phyloP scores from a whole-genome alignment of 2,888 invertebrate genomes.

The Lasioglossum pauxillum region DNA sequence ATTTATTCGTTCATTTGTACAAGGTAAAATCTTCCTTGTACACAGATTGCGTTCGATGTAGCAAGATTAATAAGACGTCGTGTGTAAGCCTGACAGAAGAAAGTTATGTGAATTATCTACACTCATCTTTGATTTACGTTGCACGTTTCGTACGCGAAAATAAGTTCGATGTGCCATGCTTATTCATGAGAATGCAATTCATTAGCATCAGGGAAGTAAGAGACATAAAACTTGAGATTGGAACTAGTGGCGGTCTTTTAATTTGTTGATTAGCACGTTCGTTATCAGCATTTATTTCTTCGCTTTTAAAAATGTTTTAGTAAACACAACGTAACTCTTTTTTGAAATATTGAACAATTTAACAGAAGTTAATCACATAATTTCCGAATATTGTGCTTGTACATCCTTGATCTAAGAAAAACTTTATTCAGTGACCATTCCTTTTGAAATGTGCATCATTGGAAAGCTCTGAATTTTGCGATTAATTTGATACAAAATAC shows the following conservation, averaged over 20 bases:
- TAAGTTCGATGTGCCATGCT: not conserved
- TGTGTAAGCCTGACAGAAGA: not conserved
- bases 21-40: not conserved
- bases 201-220: not conserved
- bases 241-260: not conserved
- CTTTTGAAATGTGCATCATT: too few species aligned
- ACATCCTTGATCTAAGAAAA: too few species aligned
- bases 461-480: too few species aligned
- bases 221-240: not conserved
- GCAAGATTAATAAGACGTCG: not conserved
- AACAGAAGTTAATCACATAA: too few species aligned
- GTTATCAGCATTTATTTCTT: not conserved
- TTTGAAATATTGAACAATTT: too few species aligned
- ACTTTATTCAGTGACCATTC: too few species aligned
- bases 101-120: not conserved
- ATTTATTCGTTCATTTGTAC: slow-evolving; percentile 3
- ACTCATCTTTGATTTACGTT: not conserved
- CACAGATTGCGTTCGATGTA: not conserved
- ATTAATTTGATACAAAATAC: too few species aligned
- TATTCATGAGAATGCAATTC: not conserved
- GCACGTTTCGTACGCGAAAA: not conserved
- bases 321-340: not conserved
- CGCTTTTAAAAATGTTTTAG: not conserved
- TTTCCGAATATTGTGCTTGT: not conserved
- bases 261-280: not conserved